Evolutionary conservation across 1,140 invertebrate species (phyloP).

Genomic region (Cydia pomonella): DNA sequence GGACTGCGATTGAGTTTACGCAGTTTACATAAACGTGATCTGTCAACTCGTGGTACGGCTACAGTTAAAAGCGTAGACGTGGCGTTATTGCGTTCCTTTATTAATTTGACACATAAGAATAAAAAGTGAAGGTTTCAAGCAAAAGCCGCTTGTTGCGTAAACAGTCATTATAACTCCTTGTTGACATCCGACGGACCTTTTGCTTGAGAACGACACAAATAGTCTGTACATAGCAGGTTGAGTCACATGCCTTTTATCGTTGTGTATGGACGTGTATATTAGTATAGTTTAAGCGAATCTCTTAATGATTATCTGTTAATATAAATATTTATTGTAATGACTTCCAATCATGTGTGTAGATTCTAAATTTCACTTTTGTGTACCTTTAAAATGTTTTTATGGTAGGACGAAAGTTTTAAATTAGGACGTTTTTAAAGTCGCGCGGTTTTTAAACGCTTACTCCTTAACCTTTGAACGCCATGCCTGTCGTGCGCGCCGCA

Average conservation of each 20-base stretch:
- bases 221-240: conserved; percentile 35
- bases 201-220: background rate
- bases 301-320: conserved; percentile 36
- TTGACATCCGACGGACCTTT: background rate
- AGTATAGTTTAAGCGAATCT: conserved; percentile 62
- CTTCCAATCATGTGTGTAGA: conserved; percentile 21
- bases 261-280: conserved; percentile 53
- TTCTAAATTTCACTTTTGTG: background rate
- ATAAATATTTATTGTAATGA: conserved; percentile 34
- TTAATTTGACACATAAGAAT: background rate
- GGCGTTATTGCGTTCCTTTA: background rate
- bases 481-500: no score
- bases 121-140: background rate
- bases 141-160: no score
- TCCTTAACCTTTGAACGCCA: no score
- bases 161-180: no score
- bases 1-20: no score
- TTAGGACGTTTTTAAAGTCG: conserved; percentile 1
- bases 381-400: background rate
- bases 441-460: background rate
- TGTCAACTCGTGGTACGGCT: no score
- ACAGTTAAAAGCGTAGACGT: no score
- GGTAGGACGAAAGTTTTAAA: background rate
- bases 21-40: no score
- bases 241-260: conserved; percentile 61